Base-by-base conservation (phyloP, 2,888 invertebrate genomes). In the Busseola fusca region DNA sequence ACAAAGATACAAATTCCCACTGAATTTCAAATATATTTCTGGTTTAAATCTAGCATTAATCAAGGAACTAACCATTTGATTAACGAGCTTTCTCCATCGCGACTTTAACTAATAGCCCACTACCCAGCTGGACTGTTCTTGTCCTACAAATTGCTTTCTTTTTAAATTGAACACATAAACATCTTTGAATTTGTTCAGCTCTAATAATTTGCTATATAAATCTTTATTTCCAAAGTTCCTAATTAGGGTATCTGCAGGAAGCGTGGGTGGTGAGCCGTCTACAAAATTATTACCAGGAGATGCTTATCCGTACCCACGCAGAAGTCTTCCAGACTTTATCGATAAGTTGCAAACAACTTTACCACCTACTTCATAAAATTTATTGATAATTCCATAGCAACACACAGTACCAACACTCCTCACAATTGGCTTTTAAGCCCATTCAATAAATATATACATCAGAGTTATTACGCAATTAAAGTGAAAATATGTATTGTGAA, bases 81-180 rank as follows among this genome's bases (percentile, higher is more conserved):
- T 71, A 71, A 82, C 63, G 65, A 66, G 65, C 67, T 27, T 34
- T 16, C 65, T 64, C 30, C 56, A 40, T 27, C 30, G 48, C 25
- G 72, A 79, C 80, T 68, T 69, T 62, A 69, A 82, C 66, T 76
- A 82, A 82, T 82, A 69, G 65, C 72, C 54, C 27, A 54, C 67
- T 34, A 5, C 25, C n/a, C 27, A 58, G 37, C 52, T 71, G 67
- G 40, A 65, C 59, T 64, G 64, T 57, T 69, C 62, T 63, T 54
- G 62, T 48, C 52, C 62, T 78, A 68, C 70, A 56, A 72, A 71
- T 70, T 60, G 30, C 57, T 69, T 72, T 58, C 3, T 54, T 69
- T 75, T 58, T 75, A 58, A 57, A 64, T 64, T 34, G 74, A 59
- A 45, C 25, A 30, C 30, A 30, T 59, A 12, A 30, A 54, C 30